Evolutionary conservation across 2,113 vertebrate species (phyloP).

Genomic region (Cavia porcellus): DNA sequence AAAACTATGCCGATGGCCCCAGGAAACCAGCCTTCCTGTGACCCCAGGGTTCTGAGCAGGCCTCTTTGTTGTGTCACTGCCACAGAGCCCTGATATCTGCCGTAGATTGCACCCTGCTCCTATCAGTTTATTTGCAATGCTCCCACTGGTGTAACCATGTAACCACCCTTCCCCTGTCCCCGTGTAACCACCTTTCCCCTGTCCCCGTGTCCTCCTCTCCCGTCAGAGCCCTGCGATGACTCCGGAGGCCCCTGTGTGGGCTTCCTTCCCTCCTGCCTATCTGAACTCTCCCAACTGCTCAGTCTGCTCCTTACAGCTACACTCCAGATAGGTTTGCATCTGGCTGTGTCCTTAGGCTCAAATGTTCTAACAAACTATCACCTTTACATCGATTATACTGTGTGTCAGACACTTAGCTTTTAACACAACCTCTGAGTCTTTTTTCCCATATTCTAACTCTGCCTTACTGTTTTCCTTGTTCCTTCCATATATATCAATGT

Average conservation of each 20-base stretch:
- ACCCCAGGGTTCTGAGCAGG: neutral
- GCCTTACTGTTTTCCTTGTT: neutral
- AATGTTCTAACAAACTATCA: neutral
- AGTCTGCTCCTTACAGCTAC: too few relatives aligned
- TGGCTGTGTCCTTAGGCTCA: neutral
- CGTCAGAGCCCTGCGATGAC: too few relatives aligned
- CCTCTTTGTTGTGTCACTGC: too few relatives aligned
- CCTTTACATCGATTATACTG: neutral
- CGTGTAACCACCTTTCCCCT: neutral
- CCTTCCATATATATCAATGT: neutral
- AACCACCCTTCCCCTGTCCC: too few relatives aligned
- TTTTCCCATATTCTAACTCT: neutral
- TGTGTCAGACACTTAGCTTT: neutral
- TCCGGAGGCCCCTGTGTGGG: neutral
- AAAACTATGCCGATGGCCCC: neutral
- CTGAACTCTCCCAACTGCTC: neutral
- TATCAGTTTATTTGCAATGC: neutral
- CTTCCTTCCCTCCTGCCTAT: neutral
- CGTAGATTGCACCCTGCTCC: neutral
- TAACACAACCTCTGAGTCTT: neutral
- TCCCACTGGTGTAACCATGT: too few relatives aligned
- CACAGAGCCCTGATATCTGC: neutral
- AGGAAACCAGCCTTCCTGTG: neutral
- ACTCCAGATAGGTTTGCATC: neutral
- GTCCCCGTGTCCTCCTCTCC: rapidly evolving